Percentiles rank a stretch among this genome's conserved stretches.
phyloP scores from a whole-genome alignment of 2,113 vertebrate species.

The Channa argus region DNA sequence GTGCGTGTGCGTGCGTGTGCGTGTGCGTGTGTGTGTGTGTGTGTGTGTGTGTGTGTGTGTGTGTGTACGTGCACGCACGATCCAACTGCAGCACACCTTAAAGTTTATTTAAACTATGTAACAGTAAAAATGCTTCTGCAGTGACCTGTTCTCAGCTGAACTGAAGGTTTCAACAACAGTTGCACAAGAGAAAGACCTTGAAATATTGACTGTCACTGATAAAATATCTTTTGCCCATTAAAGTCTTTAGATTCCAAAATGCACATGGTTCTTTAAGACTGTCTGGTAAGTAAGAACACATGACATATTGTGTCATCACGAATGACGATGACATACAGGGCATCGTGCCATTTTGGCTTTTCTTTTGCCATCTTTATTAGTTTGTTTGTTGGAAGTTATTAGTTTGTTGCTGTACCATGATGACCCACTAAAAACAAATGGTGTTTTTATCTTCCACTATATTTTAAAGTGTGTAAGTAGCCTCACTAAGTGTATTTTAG shows the following conservation, averaged over 20 bases:
- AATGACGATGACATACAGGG: neutral
- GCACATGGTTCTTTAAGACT: neutral
- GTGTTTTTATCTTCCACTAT: no score
- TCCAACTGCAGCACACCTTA: neutral
- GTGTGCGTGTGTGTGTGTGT: neutral
- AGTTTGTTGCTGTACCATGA: neutral
- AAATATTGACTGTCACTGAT: neutral
- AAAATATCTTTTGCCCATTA: conserved; percentile 2
- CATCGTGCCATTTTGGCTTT: neutral
- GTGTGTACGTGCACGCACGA: no score
- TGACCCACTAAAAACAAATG: neutral
- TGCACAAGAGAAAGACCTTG: neutral
- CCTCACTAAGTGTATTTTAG: no score
- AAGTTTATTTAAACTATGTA: conserved; percentile 1
- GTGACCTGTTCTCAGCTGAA: neutral
- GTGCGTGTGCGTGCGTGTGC: neutral
- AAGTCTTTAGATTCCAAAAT: neutral
- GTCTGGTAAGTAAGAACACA: neutral
- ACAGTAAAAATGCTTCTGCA: conserved; percentile 4
- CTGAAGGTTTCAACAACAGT: conserved; percentile 3
- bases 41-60: neutral
- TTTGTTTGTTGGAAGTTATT: neutral
- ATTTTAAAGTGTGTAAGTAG: no score
- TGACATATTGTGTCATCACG: neutral
- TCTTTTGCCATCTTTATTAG: neutral